These are phyloP conservation scores for Aplodontia rufa DNA, from an alignment of 2,113 vertebrate genomes.

Conservation along the genomic window DNA sequence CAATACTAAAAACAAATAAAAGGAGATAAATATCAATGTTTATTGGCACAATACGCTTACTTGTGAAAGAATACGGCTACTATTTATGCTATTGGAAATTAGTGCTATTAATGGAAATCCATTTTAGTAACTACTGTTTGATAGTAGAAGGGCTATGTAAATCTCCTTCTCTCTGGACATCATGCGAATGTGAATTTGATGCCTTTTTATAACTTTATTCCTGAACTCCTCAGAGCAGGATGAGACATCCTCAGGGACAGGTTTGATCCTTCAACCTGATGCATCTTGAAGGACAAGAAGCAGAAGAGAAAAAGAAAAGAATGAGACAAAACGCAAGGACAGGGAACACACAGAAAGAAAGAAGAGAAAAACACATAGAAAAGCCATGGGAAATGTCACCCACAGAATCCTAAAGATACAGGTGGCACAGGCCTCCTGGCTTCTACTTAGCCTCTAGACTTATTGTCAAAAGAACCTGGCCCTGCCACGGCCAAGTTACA, in stretches of 20 bases:
- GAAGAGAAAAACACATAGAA: background rate
- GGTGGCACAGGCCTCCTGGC: background rate
- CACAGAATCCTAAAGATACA: background rate
- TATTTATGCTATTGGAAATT: background rate
- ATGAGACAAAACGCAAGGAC: background rate
- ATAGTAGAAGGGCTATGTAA: background rate
- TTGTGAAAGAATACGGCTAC: background rate
- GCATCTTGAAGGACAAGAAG: background rate
- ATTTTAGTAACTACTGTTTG: background rate
- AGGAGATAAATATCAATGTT: background rate
- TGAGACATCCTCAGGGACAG: background rate
- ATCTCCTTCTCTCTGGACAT: background rate
- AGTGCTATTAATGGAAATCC: background rate
- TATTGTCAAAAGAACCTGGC: background rate
- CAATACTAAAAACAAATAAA: background rate
- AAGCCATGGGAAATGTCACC: background rate
- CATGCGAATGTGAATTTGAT: background rate
- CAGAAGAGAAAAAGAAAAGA: background rate
- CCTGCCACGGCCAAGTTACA: background rate
- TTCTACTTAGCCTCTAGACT: background rate
- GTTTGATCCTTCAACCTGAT: background rate
- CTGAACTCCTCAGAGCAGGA: background rate
- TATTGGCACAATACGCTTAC: background rate
- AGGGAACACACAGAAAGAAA: background rate
- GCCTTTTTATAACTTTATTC: background rate